Evolutionary conservation across 1,140 invertebrate genomes (phyloP), one percentile per base, ranked within the genome.

Genomic region (Penaeus vannamei): DNA sequence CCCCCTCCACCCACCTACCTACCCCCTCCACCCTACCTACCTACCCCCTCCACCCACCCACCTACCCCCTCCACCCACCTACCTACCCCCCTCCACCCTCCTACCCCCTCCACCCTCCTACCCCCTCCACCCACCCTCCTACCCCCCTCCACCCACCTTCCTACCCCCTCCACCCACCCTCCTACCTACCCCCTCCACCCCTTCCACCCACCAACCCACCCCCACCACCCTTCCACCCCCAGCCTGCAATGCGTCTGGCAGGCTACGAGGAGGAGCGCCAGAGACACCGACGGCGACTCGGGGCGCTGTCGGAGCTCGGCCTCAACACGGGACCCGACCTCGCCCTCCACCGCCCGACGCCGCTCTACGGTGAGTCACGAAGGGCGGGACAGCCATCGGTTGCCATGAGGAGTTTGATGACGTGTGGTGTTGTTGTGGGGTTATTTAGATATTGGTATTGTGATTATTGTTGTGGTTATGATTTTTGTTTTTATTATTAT

Each of bases 321-420:
- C 87, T 89, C n/a, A 59, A 89, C 82, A 89, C 82, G 4, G 87
- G 69, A 19, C 32, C 87, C 7, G 82, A 84, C 61, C 83, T 89
- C 1, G 87, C 87, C 7, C 82, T 89, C 20, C 59, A 89, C 32
- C 59, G 82, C 29, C 60, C 69, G 7, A 26, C 53, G 7, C 69
- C 87, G 1, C 72, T 19, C 32, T 59, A 60, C 53, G 77, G 8
- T 60, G 84, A 29, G 80, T 53, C 84, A 62, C 8, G 61, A 0
- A 2, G 76, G 59, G 0, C 12, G 23, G 0, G 22, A 19, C 60
- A 23, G 19, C 8, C 66, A 23, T n/a, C 23, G 36, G 10, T 76
- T 60, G 4, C 10, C 10, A 12, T 53, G 0, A 17, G 53, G 1
- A 14, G 0, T 53, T 53, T 53, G 53, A 17, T 53, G 10, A 14